phyloP scores from a whole-genome alignment of 2,888 invertebrate genomes.

The Nemurella pictetii region DNA sequence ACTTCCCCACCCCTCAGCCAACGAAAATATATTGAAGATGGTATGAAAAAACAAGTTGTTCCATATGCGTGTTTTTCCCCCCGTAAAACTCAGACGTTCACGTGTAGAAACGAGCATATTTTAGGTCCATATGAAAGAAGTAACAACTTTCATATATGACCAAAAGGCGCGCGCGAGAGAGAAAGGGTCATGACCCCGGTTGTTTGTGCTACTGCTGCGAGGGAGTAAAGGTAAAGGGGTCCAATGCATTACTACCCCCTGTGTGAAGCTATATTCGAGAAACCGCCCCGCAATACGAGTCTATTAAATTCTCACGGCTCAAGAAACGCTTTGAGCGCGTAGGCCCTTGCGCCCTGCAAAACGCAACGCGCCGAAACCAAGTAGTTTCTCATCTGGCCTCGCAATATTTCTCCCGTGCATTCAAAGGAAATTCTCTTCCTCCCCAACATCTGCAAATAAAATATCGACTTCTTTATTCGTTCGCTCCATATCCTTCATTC shows the following conservation, averaged over 20 bases:
- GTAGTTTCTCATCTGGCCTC: background rate
- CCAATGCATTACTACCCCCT: background rate
- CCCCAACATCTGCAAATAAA: slow-evolving; percentile 10
- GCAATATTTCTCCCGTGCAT: slow-evolving; percentile 2
- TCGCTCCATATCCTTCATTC: slow-evolving; percentile 2
- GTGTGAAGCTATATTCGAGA: background rate
- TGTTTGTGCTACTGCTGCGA: background rate
- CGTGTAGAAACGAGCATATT: background rate
- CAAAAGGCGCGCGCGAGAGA: background rate
- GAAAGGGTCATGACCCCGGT: slow-evolving; percentile 9
- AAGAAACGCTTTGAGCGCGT: slow-evolving; percentile 35
- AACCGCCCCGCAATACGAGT: slow-evolving; percentile 22
- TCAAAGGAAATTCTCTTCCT: slow-evolving; percentile 23
- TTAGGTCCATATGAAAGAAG: slow-evolving; percentile 3
- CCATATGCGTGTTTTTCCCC: background rate
- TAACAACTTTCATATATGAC: slow-evolving; percentile 20
- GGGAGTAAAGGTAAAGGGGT: background rate
- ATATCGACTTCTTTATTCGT: slow-evolving; percentile 24
- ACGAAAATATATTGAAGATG: background rate
- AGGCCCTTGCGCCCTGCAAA: background rate
- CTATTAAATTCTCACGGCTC: slow-evolving; percentile 46
- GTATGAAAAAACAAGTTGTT: background rate
- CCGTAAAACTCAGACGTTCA: background rate
- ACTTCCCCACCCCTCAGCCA: background rate
- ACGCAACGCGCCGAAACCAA: background rate